These are phyloP conservation scores for Stomatorhinus ivindoensis DNA, from an alignment of 2,113 vertebrate species.

Conservation along the genomic window DNA sequence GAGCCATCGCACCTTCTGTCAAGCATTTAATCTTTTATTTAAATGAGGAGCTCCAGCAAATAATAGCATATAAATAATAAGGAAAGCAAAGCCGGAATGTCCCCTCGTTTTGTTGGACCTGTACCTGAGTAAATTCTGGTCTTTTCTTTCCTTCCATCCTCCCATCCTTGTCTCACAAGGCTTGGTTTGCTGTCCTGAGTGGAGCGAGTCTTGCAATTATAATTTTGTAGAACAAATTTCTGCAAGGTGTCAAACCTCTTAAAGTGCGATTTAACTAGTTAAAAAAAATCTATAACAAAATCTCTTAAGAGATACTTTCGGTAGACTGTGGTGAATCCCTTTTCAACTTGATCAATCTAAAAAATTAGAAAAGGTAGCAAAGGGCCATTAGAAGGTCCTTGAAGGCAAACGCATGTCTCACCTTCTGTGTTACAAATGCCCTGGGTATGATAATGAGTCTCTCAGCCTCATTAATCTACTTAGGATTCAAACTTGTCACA, in stretches of 20 bases:
- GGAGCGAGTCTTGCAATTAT: not conserved
- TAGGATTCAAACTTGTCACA: not conserved
- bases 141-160: not conserved
- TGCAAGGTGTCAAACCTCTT: not conserved
- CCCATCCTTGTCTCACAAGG: not conserved
- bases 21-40: not conserved
- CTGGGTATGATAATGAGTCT: conserved; percentile 34
- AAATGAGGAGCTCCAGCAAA: not conserved
- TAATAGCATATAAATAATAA: not conserved
- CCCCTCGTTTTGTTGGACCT: not conserved
- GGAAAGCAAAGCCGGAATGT: not conserved
- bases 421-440: conserved; percentile 30
- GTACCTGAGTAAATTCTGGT: not conserved
- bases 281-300: conserved; percentile 11
- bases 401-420: conserved; percentile 49
- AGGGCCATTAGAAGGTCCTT: conserved; percentile 46
- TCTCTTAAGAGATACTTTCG: conserved; percentile 15
- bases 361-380: conserved; percentile 49
- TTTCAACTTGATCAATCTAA: conserved; percentile 44
- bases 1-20: not conserved
- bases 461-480: conserved; percentile 5
- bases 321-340: conserved; percentile 35
- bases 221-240: not conserved
- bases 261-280: conserved; percentile 27
- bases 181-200: not conserved